Conservation (phyloP, 2,797 vertebrate genomes). For the Peromyscus nudipes region DNA sequence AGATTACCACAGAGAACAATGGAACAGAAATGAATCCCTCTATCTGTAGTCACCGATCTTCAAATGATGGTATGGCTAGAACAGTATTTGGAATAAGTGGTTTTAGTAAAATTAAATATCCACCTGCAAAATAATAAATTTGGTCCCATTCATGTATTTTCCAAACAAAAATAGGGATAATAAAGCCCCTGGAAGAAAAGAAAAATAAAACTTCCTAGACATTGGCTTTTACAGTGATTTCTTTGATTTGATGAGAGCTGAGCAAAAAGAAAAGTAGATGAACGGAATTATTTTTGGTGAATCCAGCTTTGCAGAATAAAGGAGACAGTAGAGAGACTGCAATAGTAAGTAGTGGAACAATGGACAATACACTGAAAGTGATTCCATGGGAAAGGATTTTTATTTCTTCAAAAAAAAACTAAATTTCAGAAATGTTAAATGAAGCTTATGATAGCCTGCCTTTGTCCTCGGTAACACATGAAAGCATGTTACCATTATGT, state of each 20-base stretch:
- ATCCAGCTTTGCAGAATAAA: neutral
- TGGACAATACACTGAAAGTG: neutral
- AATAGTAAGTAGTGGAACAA: fast-evolving
- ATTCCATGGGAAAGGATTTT: neutral
- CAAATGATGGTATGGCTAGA: too few species aligned
- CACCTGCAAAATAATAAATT: neutral
- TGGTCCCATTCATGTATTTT: neutral
- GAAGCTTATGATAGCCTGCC: neutral
- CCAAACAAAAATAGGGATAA: neutral
- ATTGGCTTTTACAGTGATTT: neutral
- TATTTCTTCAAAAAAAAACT: neutral
- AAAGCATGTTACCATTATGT: neutral
- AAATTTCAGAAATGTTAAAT: neutral
- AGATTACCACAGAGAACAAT: neutral
- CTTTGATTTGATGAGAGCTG: neutral
- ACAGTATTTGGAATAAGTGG: neutral
- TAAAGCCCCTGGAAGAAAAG: neutral
- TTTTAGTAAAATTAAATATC: neutral
- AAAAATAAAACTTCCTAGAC: neutral
- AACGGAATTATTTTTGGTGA: fast-evolving
- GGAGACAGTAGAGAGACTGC: neutral
- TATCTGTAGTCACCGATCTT: neutral
- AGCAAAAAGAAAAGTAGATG: neutral
- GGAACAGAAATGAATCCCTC: neutral
- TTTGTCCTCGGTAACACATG: neutral